Evolutionary conservation across 37 sponge, comb jelly and placozoan genomes (phyloP), one percentile per base, ranked within the genome.

Genomic region (Diacarnus erythraeanus): DNA sequence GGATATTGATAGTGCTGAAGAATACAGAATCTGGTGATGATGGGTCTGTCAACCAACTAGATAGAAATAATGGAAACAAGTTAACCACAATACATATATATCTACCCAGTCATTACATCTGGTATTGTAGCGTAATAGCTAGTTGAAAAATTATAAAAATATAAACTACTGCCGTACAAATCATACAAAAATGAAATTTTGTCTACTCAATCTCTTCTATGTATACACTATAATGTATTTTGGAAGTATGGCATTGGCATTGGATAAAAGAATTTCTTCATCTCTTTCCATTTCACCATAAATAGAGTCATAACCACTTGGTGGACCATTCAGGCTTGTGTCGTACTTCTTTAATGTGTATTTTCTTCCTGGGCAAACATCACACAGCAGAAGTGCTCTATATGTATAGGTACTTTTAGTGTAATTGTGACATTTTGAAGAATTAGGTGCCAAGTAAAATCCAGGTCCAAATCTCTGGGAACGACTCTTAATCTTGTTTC

Each of bases 361-460:
- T 47, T 86, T 86, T 59, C 71, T 89, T 6, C 94, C 94, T 15
- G 83, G 87, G 42, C 75, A 75, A 37, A 89, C 87, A 29, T 87
- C 72, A 70, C 80, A 86, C 18, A 83, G 78, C 41, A 94, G 60
- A 84, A 94, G 79, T 29, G 91, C 91, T 54, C 94, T 51, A 58
- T 93, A 76, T 22, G 12, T 17, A 40, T 57, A 41, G 43, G 20
- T 3, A 2, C 94, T 90, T 37, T 71, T 67, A n/a, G 94, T 94
- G 75, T 94, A 94, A 64, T 89, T 85, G 42, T 94, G 94, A 39
- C 90, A 87, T 42, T 89, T 89, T 29, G 90, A 89, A 33, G 90
- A 87, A 30, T 94, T 84, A 1, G 85, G 85, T n/a, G 94, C 90
- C 23, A 94, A 57, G 66, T 94, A 94, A 58, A 94, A 89, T 26